Base-by-base conservation (phyloP, 1,140 invertebrate genomes). In the Pseudachorutes palmiensis region DNA sequence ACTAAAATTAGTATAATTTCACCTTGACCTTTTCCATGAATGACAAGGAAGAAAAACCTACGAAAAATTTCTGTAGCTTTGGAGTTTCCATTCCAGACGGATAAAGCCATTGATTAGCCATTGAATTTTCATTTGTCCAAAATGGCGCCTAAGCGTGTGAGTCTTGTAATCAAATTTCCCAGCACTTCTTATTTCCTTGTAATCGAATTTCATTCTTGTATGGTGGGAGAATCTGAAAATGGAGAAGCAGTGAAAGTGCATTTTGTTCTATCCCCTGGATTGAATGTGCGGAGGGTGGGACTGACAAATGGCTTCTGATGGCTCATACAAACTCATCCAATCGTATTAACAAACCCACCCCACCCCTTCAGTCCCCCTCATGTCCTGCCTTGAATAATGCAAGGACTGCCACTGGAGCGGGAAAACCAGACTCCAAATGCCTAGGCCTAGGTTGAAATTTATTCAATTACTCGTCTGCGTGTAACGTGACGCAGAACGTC, bases 231-330 rank as follows among this genome's bases (percentile, higher is more conserved):
- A 45, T 45, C 19, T 45, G 9, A 9, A 12, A 12, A 12, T 45
- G 36, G 19, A 45, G 19, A 45, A 19, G 36, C 36, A 12, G 36
- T 45, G 36, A 45, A 19, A 19, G 9, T 45, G 36, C 9, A 45
- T 45, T 45, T 45, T 45, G 9, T 45, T 45, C 9, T 12, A 45
- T 45, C 36, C 36, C 9, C 19, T 45, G 9, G 9, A 9, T 45
- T 45, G 9, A 45, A 45, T 45, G 9, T 45, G 9, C 36, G 36
- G 19, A 45, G 19, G 9, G 9, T 45, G 9, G 36, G 36, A 45
- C 36, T 55, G 51, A 55, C 24, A 55, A 55, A 55, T 55, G 51
- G 51, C 51, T 55, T 55, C 24, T 55, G 51, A 55, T 55, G 51
- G 51, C 51, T 55, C 51, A 55, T 55, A 26, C 51, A 41, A 41